Percentiles rank a stretch among this genome's conserved stretches.
phyloP scores from a whole-genome alignment of 2,113 vertebrate species.

The Rattus norvegicus region DNA sequence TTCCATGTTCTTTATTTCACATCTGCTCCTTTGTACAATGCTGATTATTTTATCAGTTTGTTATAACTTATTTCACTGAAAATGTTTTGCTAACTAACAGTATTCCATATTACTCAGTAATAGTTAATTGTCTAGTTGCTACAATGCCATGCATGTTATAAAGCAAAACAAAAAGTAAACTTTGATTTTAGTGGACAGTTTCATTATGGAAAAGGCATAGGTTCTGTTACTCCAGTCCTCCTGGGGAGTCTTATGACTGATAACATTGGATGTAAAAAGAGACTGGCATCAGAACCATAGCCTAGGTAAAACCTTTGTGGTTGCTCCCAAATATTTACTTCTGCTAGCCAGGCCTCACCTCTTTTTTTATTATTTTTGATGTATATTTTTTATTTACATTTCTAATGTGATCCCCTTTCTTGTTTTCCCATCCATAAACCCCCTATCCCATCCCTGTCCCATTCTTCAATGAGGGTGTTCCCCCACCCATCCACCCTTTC shows the following conservation, averaged over 20 bases:
- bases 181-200: background rate
- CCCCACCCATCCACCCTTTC: too few relatives aligned
- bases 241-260: background rate
- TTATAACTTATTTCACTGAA: background rate
- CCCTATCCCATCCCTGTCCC: too few relatives aligned
- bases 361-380: too few relatives aligned
- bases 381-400: too few relatives aligned
- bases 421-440: too few relatives aligned
- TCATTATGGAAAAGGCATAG: background rate
- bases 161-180: background rate
- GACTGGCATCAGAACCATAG: background rate
- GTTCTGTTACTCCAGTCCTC: background rate
- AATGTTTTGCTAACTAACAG: background rate
- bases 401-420: too few relatives aligned
- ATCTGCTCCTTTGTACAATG: background rate
- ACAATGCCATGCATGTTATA: background rate
- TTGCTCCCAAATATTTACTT: background rate
- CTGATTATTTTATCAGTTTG: background rate
- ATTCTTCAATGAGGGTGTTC: too few relatives aligned
- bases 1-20: background rate
- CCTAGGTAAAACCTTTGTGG: too few relatives aligned
- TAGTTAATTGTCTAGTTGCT: background rate
- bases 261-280: background rate
- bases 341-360: background rate
- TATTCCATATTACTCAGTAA: background rate